These are phyloP conservation scores for Cactoblastis cactorum DNA, from an alignment of 2,888 invertebrate genomes.

Conservation along the genomic window DNA sequence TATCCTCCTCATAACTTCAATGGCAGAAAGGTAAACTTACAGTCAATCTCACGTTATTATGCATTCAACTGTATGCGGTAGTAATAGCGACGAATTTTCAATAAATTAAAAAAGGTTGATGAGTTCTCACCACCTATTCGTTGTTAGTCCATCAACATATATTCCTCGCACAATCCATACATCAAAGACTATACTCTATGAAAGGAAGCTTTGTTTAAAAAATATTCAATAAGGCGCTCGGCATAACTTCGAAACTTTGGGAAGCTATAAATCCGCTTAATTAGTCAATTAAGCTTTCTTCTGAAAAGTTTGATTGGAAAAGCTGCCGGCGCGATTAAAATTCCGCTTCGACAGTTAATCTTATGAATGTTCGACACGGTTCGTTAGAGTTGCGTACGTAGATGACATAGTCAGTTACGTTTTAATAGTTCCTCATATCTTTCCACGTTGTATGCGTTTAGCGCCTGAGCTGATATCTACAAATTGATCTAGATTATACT, in stretches of 20 bases:
- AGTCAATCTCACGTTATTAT: too few species aligned
- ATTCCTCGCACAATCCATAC: slow-evolving; percentile 33
- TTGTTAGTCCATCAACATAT: slow-evolving; percentile 13
- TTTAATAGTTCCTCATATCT: slow-evolving; percentile 20
- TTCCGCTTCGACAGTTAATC: slow-evolving; percentile 29
- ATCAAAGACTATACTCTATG: slow-evolving; percentile 54
- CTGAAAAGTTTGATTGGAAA: slow-evolving; percentile 64
- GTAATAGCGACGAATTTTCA: too few species aligned
- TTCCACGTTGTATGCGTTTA: neutral
- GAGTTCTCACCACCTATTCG: slow-evolving; percentile 3
- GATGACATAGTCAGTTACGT: slow-evolving; percentile 30
- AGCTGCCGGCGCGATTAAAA: slow-evolving; percentile 42
- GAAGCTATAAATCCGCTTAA: slow-evolving; percentile 72
- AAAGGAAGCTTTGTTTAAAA: slow-evolving; percentile 40
- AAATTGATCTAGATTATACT: slow-evolving; percentile 15
- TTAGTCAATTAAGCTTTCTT: slow-evolving; percentile 66
- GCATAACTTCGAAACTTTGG: slow-evolving; percentile 62
- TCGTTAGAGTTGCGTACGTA: slow-evolving; percentile 30
- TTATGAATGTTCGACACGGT: slow-evolving; percentile 26
- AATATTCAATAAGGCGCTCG: slow-evolving; percentile 44
- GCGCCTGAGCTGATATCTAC: neutral
- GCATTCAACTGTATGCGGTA: too few species aligned
- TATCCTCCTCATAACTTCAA: slow-evolving; percentile 43
- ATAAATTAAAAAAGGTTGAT: too few species aligned
- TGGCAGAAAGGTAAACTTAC: slow-evolving; percentile 42